phyloP scores from a whole-genome alignment of 2,797 vertebrate genomes.

The Stomatorhinus walkeri region DNA sequence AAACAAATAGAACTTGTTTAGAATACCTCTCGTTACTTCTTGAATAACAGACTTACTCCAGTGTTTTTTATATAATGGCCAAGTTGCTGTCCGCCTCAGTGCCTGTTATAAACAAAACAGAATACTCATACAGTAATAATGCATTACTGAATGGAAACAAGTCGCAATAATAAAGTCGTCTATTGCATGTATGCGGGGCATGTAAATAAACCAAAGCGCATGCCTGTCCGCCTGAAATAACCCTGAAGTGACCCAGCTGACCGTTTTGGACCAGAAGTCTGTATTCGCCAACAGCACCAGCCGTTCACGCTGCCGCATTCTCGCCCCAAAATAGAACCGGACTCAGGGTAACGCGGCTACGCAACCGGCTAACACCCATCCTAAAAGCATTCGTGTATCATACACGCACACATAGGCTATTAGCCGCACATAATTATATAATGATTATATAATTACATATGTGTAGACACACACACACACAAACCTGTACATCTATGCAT shows the following conservation, averaged over 20 bases:
- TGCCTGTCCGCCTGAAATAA: slow-evolving; percentile 35
- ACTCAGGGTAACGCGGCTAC: slow-evolving; percentile 27
- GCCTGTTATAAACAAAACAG: slow-evolving; percentile 4
- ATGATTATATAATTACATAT: background rate
- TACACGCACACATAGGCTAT: background rate
- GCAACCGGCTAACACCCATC: slow-evolving; percentile 8
- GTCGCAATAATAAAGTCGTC: background rate
- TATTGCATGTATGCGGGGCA: background rate
- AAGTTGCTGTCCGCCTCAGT: background rate
- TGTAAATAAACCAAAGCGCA: slow-evolving; percentile 19
- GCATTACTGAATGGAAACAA: slow-evolving; percentile 6
- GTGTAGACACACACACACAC: background rate
- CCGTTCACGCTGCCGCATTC: slow-evolving; percentile 28
- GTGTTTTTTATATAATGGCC: background rate
- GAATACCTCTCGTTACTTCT: background rate
- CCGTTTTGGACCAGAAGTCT: slow-evolving; percentile 32
- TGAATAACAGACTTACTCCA: background rate
- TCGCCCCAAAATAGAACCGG: slow-evolving; percentile 36
- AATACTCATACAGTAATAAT: slow-evolving; percentile 3
- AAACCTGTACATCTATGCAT: background rate
- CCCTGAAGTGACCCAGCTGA: slow-evolving; percentile 25
- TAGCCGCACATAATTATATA: background rate
- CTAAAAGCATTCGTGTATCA: background rate
- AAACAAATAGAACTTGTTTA: background rate
- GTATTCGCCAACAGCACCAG: slow-evolving; percentile 37